Percentiles rank a stretch among this genome's conserved stretches.
phyloP scores from a whole-genome alignment of 30 jellyfish, hydroid and myxozoan genomes.

The Cassiopea andromeda region DNA sequence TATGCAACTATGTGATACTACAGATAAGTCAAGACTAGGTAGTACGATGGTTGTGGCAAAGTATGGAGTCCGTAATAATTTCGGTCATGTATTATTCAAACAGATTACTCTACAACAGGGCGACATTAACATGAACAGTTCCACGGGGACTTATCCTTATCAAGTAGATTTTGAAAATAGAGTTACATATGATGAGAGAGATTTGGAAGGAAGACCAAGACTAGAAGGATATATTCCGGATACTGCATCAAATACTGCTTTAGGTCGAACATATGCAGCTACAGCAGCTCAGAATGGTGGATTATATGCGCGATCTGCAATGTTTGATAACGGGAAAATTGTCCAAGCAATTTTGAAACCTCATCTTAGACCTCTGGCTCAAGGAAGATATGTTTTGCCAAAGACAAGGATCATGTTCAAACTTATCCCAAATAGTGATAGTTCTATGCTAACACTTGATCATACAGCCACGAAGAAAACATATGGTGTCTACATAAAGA shows the following conservation, averaged over 20 bases:
- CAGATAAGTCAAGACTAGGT: neutral
- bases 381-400: neutral
- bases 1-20: neutral
- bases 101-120: constrained; percentile 7
- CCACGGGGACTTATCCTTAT: constrained; percentile 3
- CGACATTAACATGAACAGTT: neutral
- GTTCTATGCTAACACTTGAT: neutral
- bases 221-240: neutral
- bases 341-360: neutral
- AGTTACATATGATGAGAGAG: constrained; percentile 3
- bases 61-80: neutral
- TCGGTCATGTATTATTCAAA: constrained; percentile 1
- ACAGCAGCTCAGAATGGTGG: neutral
- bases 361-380: neutral
- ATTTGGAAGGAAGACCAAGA: constrained; percentile 10
- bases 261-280: neutral
- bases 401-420: neutral
- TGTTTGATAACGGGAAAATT: neutral
- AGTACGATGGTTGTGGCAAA: neutral
- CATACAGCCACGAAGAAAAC: neutral
- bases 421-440: neutral
- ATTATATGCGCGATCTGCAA: neutral
- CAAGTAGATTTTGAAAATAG: neutral
- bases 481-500: neutral
- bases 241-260: neutral